Conservation (phyloP, 1,140 invertebrate species). For the Orius laevigatus region DNA sequence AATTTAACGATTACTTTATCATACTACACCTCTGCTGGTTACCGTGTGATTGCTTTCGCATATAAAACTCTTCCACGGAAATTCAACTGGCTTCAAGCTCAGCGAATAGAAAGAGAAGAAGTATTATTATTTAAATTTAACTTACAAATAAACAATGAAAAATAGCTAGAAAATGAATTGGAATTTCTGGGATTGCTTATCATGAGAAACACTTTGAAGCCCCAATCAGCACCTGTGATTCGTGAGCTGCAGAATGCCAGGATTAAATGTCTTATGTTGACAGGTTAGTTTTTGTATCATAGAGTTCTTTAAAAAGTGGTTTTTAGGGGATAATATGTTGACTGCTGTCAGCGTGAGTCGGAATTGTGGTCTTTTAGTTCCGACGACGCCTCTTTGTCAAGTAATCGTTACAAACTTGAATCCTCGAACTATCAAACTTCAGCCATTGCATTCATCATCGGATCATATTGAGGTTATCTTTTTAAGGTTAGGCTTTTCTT, state of each 20-base stretch:
- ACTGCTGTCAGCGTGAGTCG: conserved; percentile 80
- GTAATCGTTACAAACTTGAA: conserved; percentile 2
- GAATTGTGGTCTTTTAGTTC: conserved; percentile 56
- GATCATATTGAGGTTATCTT: conserved; percentile 11
- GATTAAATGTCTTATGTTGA: conserved; percentile 82
- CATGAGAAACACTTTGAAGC: conserved; percentile 79
- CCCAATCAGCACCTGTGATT: conserved; percentile 64
- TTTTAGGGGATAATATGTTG: conserved; percentile 72
- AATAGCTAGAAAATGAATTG: conserved; percentile 57
- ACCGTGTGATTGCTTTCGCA: conserved; percentile 70
- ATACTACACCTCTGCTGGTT: conserved; percentile 70
- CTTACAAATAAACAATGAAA: conserved; percentile 6
- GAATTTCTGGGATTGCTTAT: conserved; percentile 71
- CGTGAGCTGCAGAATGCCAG: conserved; percentile 52
- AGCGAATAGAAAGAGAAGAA: conserved; percentile 35
- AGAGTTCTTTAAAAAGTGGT: neutral
- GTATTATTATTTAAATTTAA: conserved; percentile 17
- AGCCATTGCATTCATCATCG: conserved; percentile 5
- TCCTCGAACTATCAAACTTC: conserved; percentile 7
- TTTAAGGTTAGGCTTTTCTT: neutral
- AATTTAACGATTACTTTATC: conserved; percentile 56
- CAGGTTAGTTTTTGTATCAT: conserved; percentile 37
- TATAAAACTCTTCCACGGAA: conserved; percentile 44
- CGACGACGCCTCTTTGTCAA: conserved; percentile 7
- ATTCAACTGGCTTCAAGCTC: conserved; percentile 41